Evolutionary conservation across 1,140 invertebrate genomes (phyloP).

Genomic region (Ips nitidus): DNA sequence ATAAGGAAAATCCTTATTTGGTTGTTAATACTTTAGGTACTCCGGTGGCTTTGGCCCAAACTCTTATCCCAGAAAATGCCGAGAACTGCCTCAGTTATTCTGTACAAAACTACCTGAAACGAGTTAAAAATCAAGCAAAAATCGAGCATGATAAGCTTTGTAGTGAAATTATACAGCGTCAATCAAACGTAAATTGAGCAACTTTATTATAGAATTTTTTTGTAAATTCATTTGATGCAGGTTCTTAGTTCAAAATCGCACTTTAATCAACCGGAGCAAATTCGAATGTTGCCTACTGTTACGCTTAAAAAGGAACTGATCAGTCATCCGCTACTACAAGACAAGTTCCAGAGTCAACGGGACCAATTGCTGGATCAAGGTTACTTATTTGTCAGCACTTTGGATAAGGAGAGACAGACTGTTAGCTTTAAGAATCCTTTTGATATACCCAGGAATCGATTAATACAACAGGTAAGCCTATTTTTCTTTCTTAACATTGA

Average conservation of each 20-base stretch:
- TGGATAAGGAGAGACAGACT: conserved; percentile 54
- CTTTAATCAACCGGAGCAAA: conserved; percentile 50
- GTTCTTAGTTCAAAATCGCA: conserved; percentile 40
- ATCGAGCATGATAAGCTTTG: conserved; percentile 92
- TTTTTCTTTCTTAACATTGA: background rate
- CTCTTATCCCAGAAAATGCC: conserved; percentile 86
- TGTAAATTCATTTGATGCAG: too few species aligned
- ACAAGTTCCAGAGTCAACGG: conserved; percentile 77
- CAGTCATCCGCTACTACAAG: conserved; percentile 76
- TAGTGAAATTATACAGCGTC: conserved; percentile 49
- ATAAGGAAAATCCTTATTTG: background rate
- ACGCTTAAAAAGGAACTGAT: conserved; percentile 76
- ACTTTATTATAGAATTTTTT: background rate
- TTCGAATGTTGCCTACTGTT: conserved; percentile 64
- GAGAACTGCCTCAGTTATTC: conserved; percentile 92
- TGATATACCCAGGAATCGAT: conserved; percentile 85
- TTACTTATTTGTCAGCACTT: conserved; percentile 75
- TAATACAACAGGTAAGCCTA: conserved; percentile 77
- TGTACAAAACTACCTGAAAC: conserved; percentile 92
- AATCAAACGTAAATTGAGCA: conserved; percentile 43
- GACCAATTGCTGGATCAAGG: conserved; percentile 87
- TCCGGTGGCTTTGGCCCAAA: conserved; percentile 75
- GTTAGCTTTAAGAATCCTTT: conserved; percentile 88
- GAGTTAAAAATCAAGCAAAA: conserved; percentile 94
- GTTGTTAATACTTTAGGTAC: conserved; percentile 51